These are phyloP conservation scores for Aegithalos caudatus DNA, from an alignment of 2,113 vertebrate species.

Conservation along the genomic window DNA sequence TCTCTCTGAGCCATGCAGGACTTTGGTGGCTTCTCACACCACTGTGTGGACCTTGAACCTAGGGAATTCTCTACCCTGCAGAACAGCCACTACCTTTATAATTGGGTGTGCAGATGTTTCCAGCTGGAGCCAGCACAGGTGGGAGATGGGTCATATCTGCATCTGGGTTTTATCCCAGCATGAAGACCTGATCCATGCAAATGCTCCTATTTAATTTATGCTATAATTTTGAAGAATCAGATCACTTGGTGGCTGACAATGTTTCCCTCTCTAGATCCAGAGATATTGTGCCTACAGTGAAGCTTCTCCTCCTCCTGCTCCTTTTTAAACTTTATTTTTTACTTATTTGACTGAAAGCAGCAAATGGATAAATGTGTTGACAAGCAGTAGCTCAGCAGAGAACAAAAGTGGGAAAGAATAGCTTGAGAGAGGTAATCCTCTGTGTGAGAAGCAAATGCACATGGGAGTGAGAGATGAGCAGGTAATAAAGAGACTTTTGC, in stretches of 20 bases:
- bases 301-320: not conserved
- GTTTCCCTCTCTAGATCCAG: not conserved
- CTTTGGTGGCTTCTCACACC: not conserved
- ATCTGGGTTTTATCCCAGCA: not conserved
- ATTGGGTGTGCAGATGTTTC: not conserved
- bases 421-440: constrained; percentile 44
- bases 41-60: not conserved
- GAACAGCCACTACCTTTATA: rapidly evolving
- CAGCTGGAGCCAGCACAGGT: not conserved
- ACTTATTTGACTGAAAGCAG: not conserved
- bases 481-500: constrained; percentile 16
- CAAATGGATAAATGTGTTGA: constrained; percentile 4
- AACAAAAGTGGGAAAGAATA: constrained; percentile 37
- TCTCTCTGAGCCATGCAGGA: not conserved
- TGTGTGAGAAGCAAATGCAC: not conserved
- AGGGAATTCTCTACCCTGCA: rapidly evolving
- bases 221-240: not conserved
- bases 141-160: not conserved
- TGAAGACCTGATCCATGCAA: not conserved
- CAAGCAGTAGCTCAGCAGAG: constrained; percentile 26
- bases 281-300: not conserved
- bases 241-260: not conserved
- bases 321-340: not conserved
- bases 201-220: not conserved
- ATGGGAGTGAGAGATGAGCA: constrained; percentile 6